A percentile compares a stretch with the other conserved stretches of the same genome.
These are phyloP conservation scores for Stegophylla sp. DNA, from an alignment of 2,888 invertebrate genomes.

Conservation along the genomic window DNA sequence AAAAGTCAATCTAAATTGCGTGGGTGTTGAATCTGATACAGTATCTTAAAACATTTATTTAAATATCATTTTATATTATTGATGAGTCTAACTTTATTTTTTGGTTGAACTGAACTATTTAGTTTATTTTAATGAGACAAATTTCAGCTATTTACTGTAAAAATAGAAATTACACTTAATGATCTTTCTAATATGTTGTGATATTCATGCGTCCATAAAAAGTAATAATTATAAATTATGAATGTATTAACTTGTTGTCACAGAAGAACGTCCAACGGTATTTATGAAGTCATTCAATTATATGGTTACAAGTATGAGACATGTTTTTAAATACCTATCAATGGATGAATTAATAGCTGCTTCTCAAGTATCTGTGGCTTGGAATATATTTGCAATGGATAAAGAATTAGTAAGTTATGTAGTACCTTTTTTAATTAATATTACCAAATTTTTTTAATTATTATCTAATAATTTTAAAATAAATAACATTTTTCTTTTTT, in stretches of 20 bases:
- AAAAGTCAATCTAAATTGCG: too few relatives aligned
- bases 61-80: too few relatives aligned
- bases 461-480: too few relatives aligned
- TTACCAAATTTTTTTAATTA: neutral
- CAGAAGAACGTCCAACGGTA: neutral
- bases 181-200: slow-evolving; percentile 52
- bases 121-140: too few relatives aligned
- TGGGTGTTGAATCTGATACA: too few relatives aligned
- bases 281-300: slow-evolving; percentile 42
- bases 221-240: slow-evolving; percentile 2
- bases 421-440: neutral
- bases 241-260: slow-evolving; percentile 31
- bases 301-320: slow-evolving; percentile 64
- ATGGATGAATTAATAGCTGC: slow-evolving; percentile 80
- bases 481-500: slow-evolving; percentile 19
- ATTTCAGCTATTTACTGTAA: too few relatives aligned
- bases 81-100: too few relatives aligned
- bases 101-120: too few relatives aligned
- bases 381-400: slow-evolving; percentile 77
- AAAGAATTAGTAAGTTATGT: slow-evolving; percentile 68
- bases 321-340: slow-evolving; percentile 82
- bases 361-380: slow-evolving; percentile 78
- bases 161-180: too few relatives aligned
- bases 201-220: slow-evolving; percentile 49
- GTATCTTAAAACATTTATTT: too few relatives aligned